Conservation (phyloP, 2,113 vertebrate species). For the Columbina picui region DNA sequence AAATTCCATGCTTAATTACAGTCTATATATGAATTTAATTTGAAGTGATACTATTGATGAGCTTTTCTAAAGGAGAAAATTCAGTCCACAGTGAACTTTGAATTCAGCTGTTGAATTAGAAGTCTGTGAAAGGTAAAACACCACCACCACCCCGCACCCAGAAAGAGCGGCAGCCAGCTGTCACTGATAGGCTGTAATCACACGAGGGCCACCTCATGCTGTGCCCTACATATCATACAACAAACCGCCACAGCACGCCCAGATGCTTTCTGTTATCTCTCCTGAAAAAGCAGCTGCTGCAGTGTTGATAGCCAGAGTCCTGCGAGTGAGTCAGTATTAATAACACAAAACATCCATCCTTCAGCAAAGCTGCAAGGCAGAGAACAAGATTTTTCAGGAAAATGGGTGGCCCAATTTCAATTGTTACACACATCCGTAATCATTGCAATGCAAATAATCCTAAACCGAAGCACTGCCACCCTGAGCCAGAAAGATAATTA, state of each 20-base stretch:
- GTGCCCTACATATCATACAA: background rate
- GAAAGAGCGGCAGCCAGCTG: background rate
- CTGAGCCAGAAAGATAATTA: background rate
- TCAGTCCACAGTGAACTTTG: fast-evolving
- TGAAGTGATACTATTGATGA: background rate
- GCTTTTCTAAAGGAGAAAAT: background rate
- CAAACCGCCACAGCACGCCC: background rate
- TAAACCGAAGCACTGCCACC: background rate
- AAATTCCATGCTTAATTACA: background rate
- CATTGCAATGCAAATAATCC: background rate
- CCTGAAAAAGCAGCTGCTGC: background rate
- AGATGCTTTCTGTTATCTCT: slow-evolving; percentile 25
- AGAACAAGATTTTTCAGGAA: background rate
- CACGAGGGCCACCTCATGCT: background rate
- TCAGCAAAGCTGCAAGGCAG: background rate
- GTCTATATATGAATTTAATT: background rate
- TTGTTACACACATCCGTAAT: background rate
- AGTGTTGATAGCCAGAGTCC: fast-evolving
- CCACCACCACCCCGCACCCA: background rate
- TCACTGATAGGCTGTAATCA: background rate
- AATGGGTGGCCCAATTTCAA: background rate
- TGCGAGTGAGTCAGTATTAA: background rate
- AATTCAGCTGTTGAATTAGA: background rate
- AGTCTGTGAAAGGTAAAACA: background rate
- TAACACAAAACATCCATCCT: background rate